Base-by-base conservation (phyloP, 1,140 invertebrate species). In the Gonioctena quinquepunctata region DNA sequence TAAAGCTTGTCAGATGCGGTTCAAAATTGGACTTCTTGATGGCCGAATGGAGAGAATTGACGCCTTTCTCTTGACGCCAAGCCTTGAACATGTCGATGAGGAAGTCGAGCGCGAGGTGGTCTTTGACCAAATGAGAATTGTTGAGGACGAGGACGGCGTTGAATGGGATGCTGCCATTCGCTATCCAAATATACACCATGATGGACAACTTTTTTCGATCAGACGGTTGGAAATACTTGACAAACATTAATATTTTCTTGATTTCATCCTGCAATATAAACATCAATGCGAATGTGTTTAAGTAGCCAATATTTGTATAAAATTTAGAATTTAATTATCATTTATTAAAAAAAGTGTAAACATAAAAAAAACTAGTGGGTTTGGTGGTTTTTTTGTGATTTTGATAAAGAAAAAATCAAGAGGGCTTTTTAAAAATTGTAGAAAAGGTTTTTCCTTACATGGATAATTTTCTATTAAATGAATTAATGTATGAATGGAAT, bases 201-300 rank as follows among this genome's bases (percentile, higher is more conserved):
- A 94, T 90, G 76, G 96, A 96, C 80, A 98, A 87, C 84, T 98
- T 97, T 76, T 91, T 90, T 74, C 96, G 88, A 86, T 98, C 94
- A 71, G 90, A 89, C 70, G 93, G 91, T 77, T 90, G 89, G 85
- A 97, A 98, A 78, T 96, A 96, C 85, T 97, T 98, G 83, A 98
- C 91, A 85, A 97, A 99, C 73, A 97, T 90, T 78, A 97, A 87
- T 67, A 98, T 91, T 87, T 98, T 96, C 83, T 96, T 96, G 89
- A 98, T 96, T 86, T 98, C 95, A 83, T 98, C 96, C 83, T 97
- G 93, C 85, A 98, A 96, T 26, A n/a, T n/a, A n/a, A n/a, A n/a
- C n/a, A n/a, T n/a, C n/a, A n/a, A n/a, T n/a, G n/a, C n/a, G n/a
- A n/a, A n/a, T n/a, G n/a, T n/a, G n/a, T n/a, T n/a, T n/a, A n/a